Evolutionary conservation across 2,797 vertebrate genomes (phyloP).

Genomic region (Sciurus carolinensis): DNA sequence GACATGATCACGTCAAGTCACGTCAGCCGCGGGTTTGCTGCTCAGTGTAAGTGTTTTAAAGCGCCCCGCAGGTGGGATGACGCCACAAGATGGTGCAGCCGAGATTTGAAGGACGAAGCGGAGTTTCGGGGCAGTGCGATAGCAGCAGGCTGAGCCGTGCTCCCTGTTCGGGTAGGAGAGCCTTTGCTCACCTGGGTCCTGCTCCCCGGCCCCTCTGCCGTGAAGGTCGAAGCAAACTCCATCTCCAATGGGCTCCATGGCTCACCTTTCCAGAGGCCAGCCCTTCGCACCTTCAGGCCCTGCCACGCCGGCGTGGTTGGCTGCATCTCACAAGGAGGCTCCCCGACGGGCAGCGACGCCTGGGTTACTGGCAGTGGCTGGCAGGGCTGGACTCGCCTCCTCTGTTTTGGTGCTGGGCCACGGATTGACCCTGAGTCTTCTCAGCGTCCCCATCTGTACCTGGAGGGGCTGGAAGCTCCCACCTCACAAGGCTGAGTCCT

Average conservation of each 20-base stretch:
- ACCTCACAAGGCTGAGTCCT: background rate
- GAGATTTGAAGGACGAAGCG: background rate
- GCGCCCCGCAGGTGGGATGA: too few species aligned
- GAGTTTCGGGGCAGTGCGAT: background rate
- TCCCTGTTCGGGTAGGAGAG: background rate
- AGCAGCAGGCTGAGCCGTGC: background rate
- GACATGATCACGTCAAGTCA: too few species aligned
- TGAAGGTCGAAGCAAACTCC: background rate
- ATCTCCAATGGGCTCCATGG: accelerated
- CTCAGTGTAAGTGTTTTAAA: too few species aligned
- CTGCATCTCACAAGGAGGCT: background rate
- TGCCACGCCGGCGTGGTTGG: too few species aligned
- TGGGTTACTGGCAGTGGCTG: background rate
- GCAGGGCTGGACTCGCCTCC: background rate
- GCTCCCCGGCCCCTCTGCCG: background rate
- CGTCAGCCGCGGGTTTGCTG: accelerated
- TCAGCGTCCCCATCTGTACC: background rate
- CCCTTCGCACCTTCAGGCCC: background rate
- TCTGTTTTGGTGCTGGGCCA: accelerated
- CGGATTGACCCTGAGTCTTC: too few species aligned
- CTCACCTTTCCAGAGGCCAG: background rate
- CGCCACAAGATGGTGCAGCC: too few species aligned
- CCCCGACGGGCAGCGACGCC: background rate
- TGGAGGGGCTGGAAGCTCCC: accelerated
- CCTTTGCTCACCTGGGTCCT: background rate